Conservation (phyloP, 1,140 invertebrate species). For the Eupeodes corollae region DNA sequence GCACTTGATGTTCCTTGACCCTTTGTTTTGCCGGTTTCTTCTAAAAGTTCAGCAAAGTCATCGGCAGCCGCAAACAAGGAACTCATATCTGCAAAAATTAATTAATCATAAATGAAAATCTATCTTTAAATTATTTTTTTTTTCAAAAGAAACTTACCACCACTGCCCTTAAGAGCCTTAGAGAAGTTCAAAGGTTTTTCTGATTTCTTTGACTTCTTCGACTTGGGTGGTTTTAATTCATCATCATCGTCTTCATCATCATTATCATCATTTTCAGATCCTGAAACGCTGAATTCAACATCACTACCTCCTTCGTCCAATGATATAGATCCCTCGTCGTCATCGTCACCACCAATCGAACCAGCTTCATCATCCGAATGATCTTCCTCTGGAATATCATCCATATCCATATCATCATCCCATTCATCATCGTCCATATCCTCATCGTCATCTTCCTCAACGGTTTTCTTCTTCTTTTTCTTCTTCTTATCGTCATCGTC, state of each 20-base stretch:
- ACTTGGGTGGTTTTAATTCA: constrained; percentile 22
- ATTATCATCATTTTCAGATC: constrained; percentile 12
- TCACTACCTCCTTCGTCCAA: constrained; percentile 11
- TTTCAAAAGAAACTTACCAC: constrained; percentile 12
- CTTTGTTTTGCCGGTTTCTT: constrained; percentile 50
- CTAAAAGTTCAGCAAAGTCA: constrained; percentile 58
- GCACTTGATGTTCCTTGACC: constrained; percentile 51
- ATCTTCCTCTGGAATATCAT: constrained; percentile 22
- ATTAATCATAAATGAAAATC: background rate
- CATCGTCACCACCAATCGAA: constrained; percentile 22
- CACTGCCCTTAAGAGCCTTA: constrained; percentile 30
- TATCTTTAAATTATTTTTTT: background rate
- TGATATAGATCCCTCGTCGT: constrained; percentile 23
- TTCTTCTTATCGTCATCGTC: constrained; percentile 24
- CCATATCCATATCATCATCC: constrained; percentile 28
- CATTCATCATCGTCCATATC: constrained; percentile 14
- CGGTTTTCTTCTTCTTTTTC: constrained; percentile 38
- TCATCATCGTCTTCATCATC: constrained; percentile 17
- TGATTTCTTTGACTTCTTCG: constrained; percentile 33
- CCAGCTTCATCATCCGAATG: constrained; percentile 28
- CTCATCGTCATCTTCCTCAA: constrained; percentile 34
- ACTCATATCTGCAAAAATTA: constrained; percentile 31
- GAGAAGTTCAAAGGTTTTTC: constrained; percentile 4
- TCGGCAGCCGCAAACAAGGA: constrained; percentile 60
- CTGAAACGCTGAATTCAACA: background rate